A percentile compares a stretch with the other conserved stretches of the same genome.
phyloP scores from a whole-genome alignment of 2,797 vertebrate species.

The Epinephelus malabaricus region DNA sequence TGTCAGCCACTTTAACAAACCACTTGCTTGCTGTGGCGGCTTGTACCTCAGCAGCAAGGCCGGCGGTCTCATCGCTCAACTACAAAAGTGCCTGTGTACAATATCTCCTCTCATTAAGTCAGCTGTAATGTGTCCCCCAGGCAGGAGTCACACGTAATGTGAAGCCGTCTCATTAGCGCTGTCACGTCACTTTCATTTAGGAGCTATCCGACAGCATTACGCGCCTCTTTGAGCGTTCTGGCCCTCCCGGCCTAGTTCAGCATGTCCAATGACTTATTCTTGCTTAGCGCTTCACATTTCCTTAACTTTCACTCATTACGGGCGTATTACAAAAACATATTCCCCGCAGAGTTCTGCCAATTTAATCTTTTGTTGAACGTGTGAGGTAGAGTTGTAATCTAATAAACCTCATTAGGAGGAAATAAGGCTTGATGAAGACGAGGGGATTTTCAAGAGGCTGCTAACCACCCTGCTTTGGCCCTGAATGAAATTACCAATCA shows the following conservation, averaged over 20 bases:
- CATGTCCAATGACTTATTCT: conserved; percentile 82
- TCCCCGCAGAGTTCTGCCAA: conserved; percentile 80
- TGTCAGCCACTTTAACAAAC: conserved; percentile 74
- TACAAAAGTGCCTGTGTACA: conserved; percentile 73
- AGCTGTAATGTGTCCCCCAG: conserved; percentile 73
- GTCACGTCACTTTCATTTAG: conserved; percentile 84
- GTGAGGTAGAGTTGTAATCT: conserved; percentile 85
- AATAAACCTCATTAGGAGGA: conserved; percentile 85
- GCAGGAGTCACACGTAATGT: conserved; percentile 74
- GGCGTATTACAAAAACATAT: conserved; percentile 83
- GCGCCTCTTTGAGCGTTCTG: conserved; percentile 62
- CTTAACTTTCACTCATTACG: conserved; percentile 80
- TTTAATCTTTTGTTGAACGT: conserved; percentile 84
- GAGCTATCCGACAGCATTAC: conserved; percentile 69
- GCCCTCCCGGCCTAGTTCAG: conserved; percentile 68
- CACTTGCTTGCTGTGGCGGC: conserved; percentile 51
- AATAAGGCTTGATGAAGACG: conserved; percentile 82
- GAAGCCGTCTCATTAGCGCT: conserved; percentile 81
- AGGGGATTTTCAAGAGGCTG: conserved; percentile 67
- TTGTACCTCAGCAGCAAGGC: conserved; percentile 64
- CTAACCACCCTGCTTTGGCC: conserved; percentile 67
- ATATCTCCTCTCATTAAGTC: conserved; percentile 82
- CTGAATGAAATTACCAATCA: conserved; percentile 78
- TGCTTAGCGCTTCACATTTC: conserved; percentile 74
- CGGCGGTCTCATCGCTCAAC: conserved; percentile 69